Conservation (phyloP, 2,797 vertebrate species). For the Catamblyrhynchus diadema region DNA sequence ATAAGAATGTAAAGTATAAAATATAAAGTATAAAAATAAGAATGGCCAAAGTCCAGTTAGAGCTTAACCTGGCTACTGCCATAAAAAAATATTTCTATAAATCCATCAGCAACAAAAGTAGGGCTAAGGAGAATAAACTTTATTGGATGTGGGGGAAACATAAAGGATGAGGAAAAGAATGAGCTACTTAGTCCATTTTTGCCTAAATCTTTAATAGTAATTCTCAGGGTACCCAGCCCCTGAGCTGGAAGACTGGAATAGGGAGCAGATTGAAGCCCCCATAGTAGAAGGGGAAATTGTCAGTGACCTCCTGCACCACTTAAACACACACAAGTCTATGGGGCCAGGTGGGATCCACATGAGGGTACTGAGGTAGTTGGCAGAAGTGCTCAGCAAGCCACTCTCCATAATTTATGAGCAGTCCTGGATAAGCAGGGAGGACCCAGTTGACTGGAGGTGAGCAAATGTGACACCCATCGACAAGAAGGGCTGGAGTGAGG, state of each 20-base stretch:
- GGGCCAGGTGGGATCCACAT: not conserved
- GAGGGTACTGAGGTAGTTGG: not conserved
- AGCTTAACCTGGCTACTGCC: not conserved
- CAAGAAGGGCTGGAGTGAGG: not conserved
- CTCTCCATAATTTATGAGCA: not conserved
- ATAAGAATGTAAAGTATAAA: not conserved
- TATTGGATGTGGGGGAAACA: not conserved
- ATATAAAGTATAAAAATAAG: not conserved
- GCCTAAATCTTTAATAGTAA: not conserved
- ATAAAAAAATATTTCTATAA: not conserved
- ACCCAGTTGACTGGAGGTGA: not conserved
- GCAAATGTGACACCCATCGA: not conserved
- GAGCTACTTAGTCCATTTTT: not conserved
- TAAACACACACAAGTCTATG: too few relatives aligned
- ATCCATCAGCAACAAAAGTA: not conserved
- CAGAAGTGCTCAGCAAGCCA: not conserved
- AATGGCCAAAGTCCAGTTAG: not conserved
- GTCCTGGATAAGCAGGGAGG: not conserved
- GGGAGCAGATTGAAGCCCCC: not conserved
- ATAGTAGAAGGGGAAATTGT: not conserved
- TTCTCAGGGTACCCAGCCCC: not conserved
- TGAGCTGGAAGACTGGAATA: not conserved
- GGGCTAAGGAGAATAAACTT: not conserved
- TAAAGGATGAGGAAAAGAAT: not conserved
- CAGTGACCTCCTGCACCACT: not conserved